Conservation (phyloP, 2,113 vertebrate genomes). For the Columbina picui region DNA sequence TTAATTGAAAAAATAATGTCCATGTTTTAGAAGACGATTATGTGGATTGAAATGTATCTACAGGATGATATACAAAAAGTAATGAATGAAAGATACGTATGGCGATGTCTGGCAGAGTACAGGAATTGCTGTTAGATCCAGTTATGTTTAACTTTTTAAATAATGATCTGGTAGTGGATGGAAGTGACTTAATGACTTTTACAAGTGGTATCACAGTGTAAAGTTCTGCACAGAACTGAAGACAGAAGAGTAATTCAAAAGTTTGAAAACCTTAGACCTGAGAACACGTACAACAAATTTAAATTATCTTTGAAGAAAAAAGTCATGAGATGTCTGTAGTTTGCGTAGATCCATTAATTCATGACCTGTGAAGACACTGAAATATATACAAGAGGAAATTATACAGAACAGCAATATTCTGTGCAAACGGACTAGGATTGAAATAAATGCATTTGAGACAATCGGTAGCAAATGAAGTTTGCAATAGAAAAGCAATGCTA, state of each 20-base stretch:
- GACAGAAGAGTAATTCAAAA: not conserved
- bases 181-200: not conserved
- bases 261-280: not conserved
- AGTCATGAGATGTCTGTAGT: not conserved
- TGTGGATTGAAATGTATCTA: not conserved
- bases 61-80: not conserved
- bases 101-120: not conserved
- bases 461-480: not conserved
- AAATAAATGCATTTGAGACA: not conserved
- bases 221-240: not conserved
- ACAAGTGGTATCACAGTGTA: not conserved
- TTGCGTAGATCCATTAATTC: not conserved
- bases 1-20: constrained; percentile 56
- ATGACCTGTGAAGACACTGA: not conserved
- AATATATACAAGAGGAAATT: not conserved
- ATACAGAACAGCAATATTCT: not conserved
- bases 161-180: not conserved
- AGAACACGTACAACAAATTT: not conserved
- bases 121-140: not conserved
- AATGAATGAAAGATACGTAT: not conserved
- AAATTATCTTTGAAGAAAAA: not conserved
- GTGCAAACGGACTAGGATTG: not conserved
- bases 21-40: not conserved
- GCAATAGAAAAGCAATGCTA: not conserved
- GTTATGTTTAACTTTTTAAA: not conserved